Evolutionary conservation across 1,140 invertebrate species (phyloP).

Genomic region (Ceratoteleas bidentatus): DNA sequence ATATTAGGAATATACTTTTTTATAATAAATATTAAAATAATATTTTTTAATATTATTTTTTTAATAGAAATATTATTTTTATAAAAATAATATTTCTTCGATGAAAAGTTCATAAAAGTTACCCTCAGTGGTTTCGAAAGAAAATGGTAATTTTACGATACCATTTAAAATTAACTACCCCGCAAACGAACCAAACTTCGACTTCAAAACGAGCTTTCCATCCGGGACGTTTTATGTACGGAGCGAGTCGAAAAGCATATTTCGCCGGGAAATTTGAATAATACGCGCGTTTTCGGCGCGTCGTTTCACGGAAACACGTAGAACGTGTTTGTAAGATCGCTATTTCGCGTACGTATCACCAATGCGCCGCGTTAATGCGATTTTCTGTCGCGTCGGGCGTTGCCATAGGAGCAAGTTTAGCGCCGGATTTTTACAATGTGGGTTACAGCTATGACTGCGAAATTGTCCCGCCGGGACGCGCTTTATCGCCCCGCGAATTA

Average conservation of each 20-base stretch:
- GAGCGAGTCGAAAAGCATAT: slow-evolving; percentile 10
- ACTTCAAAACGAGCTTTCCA: neutral
- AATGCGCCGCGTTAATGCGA: slow-evolving; percentile 28
- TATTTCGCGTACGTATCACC: slow-evolving; percentile 38
- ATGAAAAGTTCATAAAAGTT: too few species aligned
- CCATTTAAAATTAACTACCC: too few species aligned
- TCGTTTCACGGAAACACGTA: slow-evolving; percentile 28
- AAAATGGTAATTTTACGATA: too few species aligned
- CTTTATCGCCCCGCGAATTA: neutral
- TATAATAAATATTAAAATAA: too few species aligned
- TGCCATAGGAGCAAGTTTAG: slow-evolving; percentile 56
- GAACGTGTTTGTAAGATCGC: slow-evolving; percentile 40
- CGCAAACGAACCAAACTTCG: neutral
- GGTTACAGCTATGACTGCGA: slow-evolving; percentile 27
- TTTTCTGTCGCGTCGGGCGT: slow-evolving; percentile 28
- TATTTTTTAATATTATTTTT: too few species aligned
- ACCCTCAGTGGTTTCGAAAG: too few species aligned
- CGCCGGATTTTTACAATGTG: slow-evolving; percentile 41
- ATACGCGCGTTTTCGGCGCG: slow-evolving; percentile 21
- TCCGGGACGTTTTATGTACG: slow-evolving; percentile 32
- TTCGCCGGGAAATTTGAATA: slow-evolving; percentile 34
- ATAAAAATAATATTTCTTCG: too few species aligned
- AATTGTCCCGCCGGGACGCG: neutral
- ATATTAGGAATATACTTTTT: too few species aligned
- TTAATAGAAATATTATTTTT: too few species aligned